Evolutionary conservation across 2,113 vertebrate genomes (phyloP).

Genomic region (Myrmophylax atrothorax): DNA sequence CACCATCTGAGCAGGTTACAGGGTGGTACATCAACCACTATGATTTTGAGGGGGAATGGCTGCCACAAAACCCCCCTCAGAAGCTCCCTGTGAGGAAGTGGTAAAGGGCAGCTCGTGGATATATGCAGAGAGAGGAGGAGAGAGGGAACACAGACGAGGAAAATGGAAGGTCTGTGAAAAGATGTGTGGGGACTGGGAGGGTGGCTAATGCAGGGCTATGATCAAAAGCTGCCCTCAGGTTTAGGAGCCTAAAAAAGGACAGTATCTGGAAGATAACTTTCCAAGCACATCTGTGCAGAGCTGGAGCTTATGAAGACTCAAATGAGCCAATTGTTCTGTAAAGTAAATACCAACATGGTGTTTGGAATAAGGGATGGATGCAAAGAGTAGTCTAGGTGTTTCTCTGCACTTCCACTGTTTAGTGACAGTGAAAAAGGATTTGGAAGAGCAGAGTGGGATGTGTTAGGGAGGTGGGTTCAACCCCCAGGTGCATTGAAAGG

Average conservation of each 20-base stretch:
- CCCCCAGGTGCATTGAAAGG: background rate
- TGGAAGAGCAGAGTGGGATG: background rate
- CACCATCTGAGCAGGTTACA: background rate
- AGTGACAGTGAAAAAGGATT: background rate
- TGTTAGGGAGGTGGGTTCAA: background rate
- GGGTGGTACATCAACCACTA: fast-evolving
- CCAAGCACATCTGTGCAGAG: background rate
- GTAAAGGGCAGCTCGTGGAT: background rate
- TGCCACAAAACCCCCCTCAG: background rate
- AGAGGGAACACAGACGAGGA: too few relatives aligned
- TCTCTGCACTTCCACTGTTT: background rate
- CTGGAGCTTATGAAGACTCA: background rate
- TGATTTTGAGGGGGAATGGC: background rate
- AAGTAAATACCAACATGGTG: background rate
- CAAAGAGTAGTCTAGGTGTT: background rate
- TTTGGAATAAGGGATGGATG: background rate
- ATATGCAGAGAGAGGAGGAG: background rate
- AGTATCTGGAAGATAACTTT: background rate
- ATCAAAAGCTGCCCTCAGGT: background rate
- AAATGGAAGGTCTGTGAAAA: background rate
- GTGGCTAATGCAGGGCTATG: background rate
- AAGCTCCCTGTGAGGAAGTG: background rate
- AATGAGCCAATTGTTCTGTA: background rate
- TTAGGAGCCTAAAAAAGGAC: background rate
- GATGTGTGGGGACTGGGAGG: background rate